A percentile compares a stretch with the other conserved stretches of the same genome.
phyloP scores from a whole-genome alignment of 2,888 invertebrate genomes.

The Liopterus haemorrhoidalis region DNA sequence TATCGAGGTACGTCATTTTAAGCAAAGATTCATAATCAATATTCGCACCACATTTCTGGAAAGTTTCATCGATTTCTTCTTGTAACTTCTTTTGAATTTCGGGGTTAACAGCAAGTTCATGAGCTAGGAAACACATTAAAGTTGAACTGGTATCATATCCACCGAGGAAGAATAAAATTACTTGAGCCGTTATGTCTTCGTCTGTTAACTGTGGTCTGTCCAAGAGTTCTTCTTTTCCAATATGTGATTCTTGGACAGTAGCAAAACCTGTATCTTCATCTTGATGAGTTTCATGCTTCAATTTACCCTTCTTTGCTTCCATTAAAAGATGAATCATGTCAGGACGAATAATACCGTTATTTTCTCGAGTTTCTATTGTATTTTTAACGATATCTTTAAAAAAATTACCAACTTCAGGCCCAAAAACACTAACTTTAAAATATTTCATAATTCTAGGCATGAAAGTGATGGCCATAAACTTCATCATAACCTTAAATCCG shows the following conservation, averaged over 20 bases:
- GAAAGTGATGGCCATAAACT: slow-evolving; percentile 10
- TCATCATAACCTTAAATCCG: slow-evolving; percentile 17
- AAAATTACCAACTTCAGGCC: slow-evolving; percentile 18
- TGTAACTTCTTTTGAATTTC: slow-evolving; percentile 46
- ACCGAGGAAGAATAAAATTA: slow-evolving; percentile 48
- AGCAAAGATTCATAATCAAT: slow-evolving; percentile 34
- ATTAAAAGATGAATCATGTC: slow-evolving; percentile 51
- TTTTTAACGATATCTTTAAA: slow-evolving; percentile 27
- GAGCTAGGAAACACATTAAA: slow-evolving; percentile 42
- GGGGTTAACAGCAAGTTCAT: slow-evolving; percentile 46
- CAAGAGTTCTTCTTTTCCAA: too few relatives aligned
- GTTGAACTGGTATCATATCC: slow-evolving; percentile 48
- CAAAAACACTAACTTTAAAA: slow-evolving; percentile 6
- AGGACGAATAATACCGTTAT: slow-evolving; percentile 27
- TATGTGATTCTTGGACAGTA: slow-evolving; percentile 25
- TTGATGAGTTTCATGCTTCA: slow-evolving; percentile 23
- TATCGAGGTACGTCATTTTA: slow-evolving; percentile 37
- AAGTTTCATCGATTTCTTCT: slow-evolving; percentile 36
- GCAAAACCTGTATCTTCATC: slow-evolving; percentile 29
- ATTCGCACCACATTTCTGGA: slow-evolving; percentile 28
- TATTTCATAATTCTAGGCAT: slow-evolving; percentile 7
- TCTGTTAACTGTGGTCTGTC: background rate
- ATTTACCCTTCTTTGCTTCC: slow-evolving; percentile 46
- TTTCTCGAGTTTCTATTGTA: slow-evolving; percentile 27
- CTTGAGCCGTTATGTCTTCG: slow-evolving; percentile 46